A percentile compares a stretch with the other conserved stretches of the same genome.
These are phyloP conservation scores for Prionailurus viverrinus DNA, from an alignment of 2,113 vertebrate genomes.

Conservation along the genomic window DNA sequence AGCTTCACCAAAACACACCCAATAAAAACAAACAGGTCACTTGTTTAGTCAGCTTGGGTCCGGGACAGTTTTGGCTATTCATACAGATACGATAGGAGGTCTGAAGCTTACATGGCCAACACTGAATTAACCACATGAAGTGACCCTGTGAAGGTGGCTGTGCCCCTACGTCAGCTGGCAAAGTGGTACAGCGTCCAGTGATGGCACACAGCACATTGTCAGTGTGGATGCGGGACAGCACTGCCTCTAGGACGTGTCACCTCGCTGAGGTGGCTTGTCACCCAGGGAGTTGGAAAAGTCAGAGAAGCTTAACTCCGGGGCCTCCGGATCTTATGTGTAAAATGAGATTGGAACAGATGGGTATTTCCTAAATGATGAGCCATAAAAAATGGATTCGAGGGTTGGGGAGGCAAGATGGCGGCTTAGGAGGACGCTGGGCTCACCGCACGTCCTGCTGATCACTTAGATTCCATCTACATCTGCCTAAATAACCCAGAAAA, in stretches of 20 bases:
- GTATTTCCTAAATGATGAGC: not conserved
- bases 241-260: accelerated
- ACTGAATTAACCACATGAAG: slow-evolving; percentile 25
- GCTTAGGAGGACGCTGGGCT: too few species aligned
- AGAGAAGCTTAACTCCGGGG: not conserved
- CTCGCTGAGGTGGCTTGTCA: too few species aligned
- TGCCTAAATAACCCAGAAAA: too few species aligned
- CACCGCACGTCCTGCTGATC: too few species aligned
- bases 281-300: not conserved
- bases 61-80: slow-evolving; percentile 4
- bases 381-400: not conserved
- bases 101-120: slow-evolving; percentile 10
- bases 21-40: not conserved
- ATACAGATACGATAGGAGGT: not conserved
- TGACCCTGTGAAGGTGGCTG: not conserved
- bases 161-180: not conserved
- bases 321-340: not conserved
- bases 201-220: accelerated
- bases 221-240: accelerated
- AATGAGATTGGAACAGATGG: not conserved
- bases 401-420: too few species aligned
- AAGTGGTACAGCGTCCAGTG: not conserved
- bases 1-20: not conserved
- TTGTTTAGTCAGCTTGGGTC: slow-evolving; percentile 42
- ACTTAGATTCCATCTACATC: too few species aligned